These are phyloP conservation scores for Drosophila kohkoa DNA, from an alignment of 1,140 invertebrate genomes.

Conservation along the genomic window DNA sequence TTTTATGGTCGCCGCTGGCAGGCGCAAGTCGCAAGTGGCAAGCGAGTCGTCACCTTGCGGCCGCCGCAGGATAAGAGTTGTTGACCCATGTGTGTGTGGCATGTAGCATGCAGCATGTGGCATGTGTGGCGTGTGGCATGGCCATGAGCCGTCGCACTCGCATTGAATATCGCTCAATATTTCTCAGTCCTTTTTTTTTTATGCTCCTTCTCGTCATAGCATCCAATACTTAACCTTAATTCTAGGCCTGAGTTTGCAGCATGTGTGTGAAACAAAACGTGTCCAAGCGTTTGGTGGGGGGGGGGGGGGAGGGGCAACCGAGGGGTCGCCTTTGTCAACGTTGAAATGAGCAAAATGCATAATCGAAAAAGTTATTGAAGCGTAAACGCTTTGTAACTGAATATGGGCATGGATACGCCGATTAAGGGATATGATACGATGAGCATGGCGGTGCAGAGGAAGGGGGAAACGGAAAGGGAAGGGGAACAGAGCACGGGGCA, in stretches of 20 bases:
- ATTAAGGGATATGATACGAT: conserved; percentile 22
- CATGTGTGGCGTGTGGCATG: conserved; percentile 23
- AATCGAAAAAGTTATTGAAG: conserved; percentile 80
- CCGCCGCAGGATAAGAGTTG: conserved; percentile 59
- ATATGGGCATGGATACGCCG: conserved; percentile 47
- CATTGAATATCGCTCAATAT: neutral
- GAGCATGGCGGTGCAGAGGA: neutral
- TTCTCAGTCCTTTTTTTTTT: neutral
- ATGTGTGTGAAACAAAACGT: conserved; percentile 42
- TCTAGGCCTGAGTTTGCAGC: conserved; percentile 15
- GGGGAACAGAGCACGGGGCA: neutral
- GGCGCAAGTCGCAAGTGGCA: neutral
- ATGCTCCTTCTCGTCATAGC: neutral
- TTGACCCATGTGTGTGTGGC: conserved; percentile 67
- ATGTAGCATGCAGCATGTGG: conserved; percentile 20
- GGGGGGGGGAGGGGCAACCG: too few relatives aligned
- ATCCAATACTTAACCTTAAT: conserved; percentile 70
- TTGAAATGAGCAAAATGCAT: conserved; percentile 78
- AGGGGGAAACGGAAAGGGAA: too few relatives aligned
- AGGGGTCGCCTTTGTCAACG: conserved; percentile 63
- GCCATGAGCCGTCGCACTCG: neutral
- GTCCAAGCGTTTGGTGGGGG: neutral
- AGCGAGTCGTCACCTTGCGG: conserved; percentile 52
- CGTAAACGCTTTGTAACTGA: conserved; percentile 80
- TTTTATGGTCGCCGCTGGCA: neutral